Conservation (phyloP, 1,140 invertebrate genomes). For the Psix sp. region DNA sequence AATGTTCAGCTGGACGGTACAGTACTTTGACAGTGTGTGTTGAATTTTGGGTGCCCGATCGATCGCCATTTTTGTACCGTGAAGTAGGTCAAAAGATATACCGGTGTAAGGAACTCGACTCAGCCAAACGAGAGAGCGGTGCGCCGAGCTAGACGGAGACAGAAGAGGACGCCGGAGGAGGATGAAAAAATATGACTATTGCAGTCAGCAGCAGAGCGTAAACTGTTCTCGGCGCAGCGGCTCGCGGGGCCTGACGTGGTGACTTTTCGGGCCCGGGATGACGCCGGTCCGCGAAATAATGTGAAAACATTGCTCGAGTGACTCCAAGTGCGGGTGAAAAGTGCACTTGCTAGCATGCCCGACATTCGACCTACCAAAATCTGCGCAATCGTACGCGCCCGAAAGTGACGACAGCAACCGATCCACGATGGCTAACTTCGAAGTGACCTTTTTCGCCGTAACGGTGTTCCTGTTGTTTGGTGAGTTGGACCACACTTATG, state of each 20-base stretch:
- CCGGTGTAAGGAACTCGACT: constrained; percentile 59
- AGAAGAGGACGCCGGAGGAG: constrained; percentile 48
- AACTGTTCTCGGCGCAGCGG: constrained; percentile 50
- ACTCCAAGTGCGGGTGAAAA: constrained; percentile 11
- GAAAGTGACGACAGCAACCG: constrained; percentile 32
- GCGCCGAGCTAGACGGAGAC: constrained; percentile 34
- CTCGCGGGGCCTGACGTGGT: constrained; percentile 51
- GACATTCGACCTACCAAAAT: constrained; percentile 46
- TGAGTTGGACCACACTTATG: constrained; percentile 20
- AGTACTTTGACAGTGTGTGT: background rate
- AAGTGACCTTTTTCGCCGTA: constrained; percentile 37
- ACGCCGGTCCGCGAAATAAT: constrained; percentile 34
- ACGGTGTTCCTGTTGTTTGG: constrained; percentile 49
- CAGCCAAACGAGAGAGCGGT: constrained; percentile 48
- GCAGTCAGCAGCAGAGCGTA: constrained; percentile 52
- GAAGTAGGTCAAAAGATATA: constrained; percentile 58
- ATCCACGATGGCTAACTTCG: constrained; percentile 43
- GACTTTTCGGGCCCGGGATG: constrained; percentile 54
- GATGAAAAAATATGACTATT: constrained; percentile 56
- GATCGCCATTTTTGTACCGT: constrained; percentile 54
- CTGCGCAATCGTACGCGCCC: constrained; percentile 11
- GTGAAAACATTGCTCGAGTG: constrained; percentile 33
- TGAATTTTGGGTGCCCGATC: constrained; percentile 39
- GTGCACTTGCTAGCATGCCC: constrained; percentile 31
- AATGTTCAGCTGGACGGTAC: background rate